A percentile compares a stretch with the other conserved stretches of the same genome.
Conservation (phyloP, 92 coral and sea anemone genomes). For the Metridium senile region DNA sequence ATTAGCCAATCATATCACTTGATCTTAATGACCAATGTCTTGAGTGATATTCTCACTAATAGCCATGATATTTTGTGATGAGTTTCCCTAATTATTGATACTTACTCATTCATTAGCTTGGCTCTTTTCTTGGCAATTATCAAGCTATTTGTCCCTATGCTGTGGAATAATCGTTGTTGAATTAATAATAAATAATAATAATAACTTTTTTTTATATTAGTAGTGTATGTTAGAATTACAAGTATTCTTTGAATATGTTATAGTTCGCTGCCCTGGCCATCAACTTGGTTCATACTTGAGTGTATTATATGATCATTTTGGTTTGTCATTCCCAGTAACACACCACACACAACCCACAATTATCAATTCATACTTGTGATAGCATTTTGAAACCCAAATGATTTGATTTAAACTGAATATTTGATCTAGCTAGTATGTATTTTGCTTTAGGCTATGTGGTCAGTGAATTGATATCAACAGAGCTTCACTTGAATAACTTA, state of each 20-base stretch:
- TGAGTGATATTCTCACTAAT: neutral
- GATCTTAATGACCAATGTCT: conserved; percentile 5
- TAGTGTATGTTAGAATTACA: conserved; percentile 7
- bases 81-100: neutral
- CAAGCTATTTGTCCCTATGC: neutral
- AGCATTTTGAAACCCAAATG: neutral
- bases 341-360: neutral
- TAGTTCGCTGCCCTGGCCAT: conserved; percentile 6
- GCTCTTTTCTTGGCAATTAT: neutral
- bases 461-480: neutral
- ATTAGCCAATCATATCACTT: conserved; percentile 13
- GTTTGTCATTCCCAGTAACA: neutral
- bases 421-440: neutral
- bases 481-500: neutral
- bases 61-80: neutral
- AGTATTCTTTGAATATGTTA: conserved; percentile 8
- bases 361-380: neutral
- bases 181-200: neutral
- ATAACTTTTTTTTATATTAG: conserved; percentile 8
- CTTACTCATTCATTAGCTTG: conserved; percentile 4
- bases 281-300: neutral
- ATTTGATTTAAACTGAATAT: neutral
- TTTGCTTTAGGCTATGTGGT: neutral
- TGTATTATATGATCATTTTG: neutral
- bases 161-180: neutral